Evolutionary conservation across 1,140 invertebrate genomes (phyloP), one percentile per base, ranked within the genome.

Genomic region (Drosophila tani): DNA sequence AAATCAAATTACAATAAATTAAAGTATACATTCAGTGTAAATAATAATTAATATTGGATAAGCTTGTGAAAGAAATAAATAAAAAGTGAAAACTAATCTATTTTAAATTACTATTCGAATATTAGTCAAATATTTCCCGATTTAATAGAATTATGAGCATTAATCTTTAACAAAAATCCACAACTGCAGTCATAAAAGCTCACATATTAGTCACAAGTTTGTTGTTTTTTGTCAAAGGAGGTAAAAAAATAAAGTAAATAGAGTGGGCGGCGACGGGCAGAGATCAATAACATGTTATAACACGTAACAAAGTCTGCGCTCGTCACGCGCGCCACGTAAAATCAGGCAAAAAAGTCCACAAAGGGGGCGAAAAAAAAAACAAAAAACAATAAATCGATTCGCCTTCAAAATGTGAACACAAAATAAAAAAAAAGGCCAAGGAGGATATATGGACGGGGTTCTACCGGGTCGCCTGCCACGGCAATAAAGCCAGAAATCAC

Each of bases 381-480:
- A 21, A 66, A 77, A 79, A 63, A 77, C 81, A 84, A 84, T 84
- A 84, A 85, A 85, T 84, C 81, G 81, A 84, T 84, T 66, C 63
- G 67, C 58, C 75, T 77, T 68, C 46, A 55, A 77, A 76, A 62
- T 56, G 35, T 38, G 15, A 14, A 29, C 29, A 24, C 15, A 41
- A 41, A 69, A 43, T 53, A 32, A 56, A 63, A 15, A 15, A 45
- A 59, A 60, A 51, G 15, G 32, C 27, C 59, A 47, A 45, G 47
- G 15, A 53, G 6, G 35, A 66, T 51, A 68, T 55, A 70, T 68
- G 53, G 53, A 59, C 29, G n/a, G 53, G 45, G 38, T 27, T 43
- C 49, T 35, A n/a, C 43, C 35, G 47, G 46, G 56, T 47, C 56
- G 65, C 45, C 74, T 78, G 75, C 32, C 53, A 68, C 53, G 63